A percentile compares a stretch with the other conserved stretches of the same genome.
phyloP scores from a whole-genome alignment of 2,113 vertebrate genomes.

The Rhagologus leucostigma region DNA sequence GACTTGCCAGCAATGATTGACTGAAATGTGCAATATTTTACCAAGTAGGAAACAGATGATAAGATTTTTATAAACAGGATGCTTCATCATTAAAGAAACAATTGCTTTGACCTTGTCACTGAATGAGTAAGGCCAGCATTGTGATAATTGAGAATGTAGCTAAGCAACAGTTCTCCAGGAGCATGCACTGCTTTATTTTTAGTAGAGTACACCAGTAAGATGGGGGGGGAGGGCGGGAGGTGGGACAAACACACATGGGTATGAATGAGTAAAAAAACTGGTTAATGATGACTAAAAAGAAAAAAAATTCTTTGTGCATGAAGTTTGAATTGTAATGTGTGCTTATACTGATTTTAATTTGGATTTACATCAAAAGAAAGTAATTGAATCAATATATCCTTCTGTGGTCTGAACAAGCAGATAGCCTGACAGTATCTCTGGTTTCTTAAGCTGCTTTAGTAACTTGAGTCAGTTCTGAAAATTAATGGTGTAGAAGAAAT shows the following conservation, averaged over 20 bases:
- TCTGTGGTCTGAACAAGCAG: background rate
- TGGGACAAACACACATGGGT: background rate
- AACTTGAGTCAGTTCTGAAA: background rate
- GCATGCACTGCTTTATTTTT: constrained; percentile 27
- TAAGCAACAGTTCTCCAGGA: constrained; percentile 54
- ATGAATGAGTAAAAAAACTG: background rate
- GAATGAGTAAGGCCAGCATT: constrained; percentile 19
- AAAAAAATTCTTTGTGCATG: background rate
- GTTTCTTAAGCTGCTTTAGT: background rate
- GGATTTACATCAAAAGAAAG: background rate
- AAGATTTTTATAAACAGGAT: constrained; percentile 57
- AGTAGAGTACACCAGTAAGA: background rate
- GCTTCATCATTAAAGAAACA: constrained; percentile 43
- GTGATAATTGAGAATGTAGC: constrained; percentile 51
- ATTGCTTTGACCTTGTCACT: constrained; percentile 62
- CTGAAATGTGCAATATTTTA: constrained; percentile 51
- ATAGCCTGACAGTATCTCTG: background rate
- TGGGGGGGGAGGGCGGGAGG: accelerated
- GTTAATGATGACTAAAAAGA: background rate
- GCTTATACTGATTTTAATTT: background rate
- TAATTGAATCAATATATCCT: background rate
- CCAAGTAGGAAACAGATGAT: constrained; percentile 38
- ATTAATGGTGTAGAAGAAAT: background rate
- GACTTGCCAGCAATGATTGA: constrained; percentile 16
- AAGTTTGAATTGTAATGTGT: background rate